These are phyloP conservation scores for Siderastrea siderea DNA, from an alignment of 92 coral and sea anemone species.

Conservation along the genomic window DNA sequence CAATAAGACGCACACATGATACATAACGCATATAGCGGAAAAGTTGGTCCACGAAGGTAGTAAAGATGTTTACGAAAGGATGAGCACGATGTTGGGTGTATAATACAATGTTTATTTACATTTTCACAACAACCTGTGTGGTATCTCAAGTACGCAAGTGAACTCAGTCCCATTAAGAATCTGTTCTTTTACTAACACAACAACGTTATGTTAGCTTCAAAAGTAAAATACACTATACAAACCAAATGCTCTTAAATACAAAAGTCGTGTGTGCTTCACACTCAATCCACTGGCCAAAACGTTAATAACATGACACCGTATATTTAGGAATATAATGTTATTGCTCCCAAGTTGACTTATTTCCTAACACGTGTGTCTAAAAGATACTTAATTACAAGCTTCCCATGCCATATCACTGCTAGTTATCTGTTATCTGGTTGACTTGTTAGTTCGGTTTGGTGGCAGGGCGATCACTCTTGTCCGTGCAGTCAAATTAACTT, in stretches of 20 bases:
- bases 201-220: not conserved
- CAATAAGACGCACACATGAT: too few relatives aligned
- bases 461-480: constrained; percentile 96
- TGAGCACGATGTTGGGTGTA: not conserved
- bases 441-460: constrained; percentile 75
- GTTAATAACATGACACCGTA: not conserved
- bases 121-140: not conserved
- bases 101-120: not conserved
- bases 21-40: too few relatives aligned
- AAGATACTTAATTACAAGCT: constrained; percentile 14
- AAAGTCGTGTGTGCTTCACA: too few relatives aligned
- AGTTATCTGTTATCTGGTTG: constrained; percentile 24
- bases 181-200: not conserved
- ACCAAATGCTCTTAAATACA: constrained; percentile 4
- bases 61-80: too few relatives aligned
- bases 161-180: not conserved
- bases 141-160: not conserved
- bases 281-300: not conserved
- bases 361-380: not conserved
- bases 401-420: not conserved
- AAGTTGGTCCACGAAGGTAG: too few relatives aligned
- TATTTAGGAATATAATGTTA: not conserved
- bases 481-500: constrained; percentile 87
- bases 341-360: not conserved
- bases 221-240: not conserved